Conservation (phyloP, 2,797 vertebrate genomes). For the Micrastur ruficollis region DNA sequence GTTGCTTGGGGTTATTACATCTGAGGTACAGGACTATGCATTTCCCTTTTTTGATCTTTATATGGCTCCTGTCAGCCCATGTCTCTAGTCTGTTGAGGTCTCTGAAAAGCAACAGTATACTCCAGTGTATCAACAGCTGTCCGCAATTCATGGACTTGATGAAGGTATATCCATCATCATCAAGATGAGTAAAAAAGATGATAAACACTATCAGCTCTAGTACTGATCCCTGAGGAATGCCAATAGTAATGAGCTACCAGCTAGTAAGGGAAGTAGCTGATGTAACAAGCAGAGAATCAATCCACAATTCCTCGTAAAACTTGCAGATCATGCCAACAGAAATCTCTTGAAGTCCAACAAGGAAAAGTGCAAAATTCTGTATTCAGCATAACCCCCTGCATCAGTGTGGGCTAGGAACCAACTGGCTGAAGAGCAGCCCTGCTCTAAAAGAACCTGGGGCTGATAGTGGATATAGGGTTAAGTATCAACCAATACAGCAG, state of each 20-base stretch:
- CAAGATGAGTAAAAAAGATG: background rate
- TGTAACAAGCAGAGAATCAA: background rate
- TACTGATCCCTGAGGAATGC: background rate
- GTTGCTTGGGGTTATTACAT: background rate
- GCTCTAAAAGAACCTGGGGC: background rate
- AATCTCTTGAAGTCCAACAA: background rate
- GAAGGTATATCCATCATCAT: background rate
- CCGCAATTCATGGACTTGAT: background rate
- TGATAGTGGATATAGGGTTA: background rate
- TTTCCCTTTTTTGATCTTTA: background rate
- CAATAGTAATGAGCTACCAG: background rate
- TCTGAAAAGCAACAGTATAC: fast-evolving
- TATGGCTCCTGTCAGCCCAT: background rate
- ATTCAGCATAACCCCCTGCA: background rate
- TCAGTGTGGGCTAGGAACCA: background rate
- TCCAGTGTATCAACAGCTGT: background rate
- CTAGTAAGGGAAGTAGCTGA: background rate
- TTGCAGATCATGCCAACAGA: background rate
- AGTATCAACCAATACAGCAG: background rate
- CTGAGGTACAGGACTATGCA: background rate
- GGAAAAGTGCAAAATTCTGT: background rate
- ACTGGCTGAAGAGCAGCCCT: background rate
- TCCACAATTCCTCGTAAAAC: background rate
- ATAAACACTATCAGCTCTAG: background rate
- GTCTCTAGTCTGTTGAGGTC: background rate